Percentiles rank a stretch among this genome's conserved stretches.
Evolutionary conservation across 2,888 invertebrate species (phyloP).

Genomic region (Vesta saturnalis): DNA sequence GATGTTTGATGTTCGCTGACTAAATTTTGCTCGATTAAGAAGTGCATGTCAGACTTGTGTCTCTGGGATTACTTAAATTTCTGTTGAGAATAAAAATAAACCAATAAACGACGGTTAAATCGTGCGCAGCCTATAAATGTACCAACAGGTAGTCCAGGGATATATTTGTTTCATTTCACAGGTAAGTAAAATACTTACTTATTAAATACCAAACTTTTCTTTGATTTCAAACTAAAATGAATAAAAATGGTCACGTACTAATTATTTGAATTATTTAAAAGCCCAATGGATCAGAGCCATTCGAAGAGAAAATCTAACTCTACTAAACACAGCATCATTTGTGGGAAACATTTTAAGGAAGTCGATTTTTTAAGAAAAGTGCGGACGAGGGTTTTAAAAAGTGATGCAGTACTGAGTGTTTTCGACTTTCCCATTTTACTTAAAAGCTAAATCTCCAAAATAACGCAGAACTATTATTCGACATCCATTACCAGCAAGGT

Average conservation of each 20-base stretch:
- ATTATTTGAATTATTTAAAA: neutral
- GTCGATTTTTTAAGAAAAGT: neutral
- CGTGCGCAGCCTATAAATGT: neutral
- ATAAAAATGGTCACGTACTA: neutral
- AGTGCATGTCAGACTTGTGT: no score
- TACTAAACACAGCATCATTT: neutral
- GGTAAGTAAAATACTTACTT: neutral
- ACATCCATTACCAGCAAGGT: no score
- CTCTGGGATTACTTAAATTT: no score
- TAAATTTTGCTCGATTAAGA: no score
- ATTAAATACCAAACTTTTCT: neutral
- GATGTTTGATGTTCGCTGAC: no score
- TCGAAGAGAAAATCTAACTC: neutral
- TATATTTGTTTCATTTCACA: neutral
- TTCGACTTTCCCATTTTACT: neutral
- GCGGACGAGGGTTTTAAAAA: neutral
- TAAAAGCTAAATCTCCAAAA: neutral
- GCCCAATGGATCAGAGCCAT: neutral
- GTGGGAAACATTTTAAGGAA: neutral
- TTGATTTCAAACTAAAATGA: neutral
- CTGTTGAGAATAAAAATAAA: no score
- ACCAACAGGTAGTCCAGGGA: neutral
- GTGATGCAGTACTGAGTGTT: neutral
- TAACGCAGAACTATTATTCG: neutral
- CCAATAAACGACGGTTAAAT: neutral